Evolutionary conservation across 2,113 vertebrate genomes (phyloP).

Genomic region (Pelmatolapia mariae): DNA sequence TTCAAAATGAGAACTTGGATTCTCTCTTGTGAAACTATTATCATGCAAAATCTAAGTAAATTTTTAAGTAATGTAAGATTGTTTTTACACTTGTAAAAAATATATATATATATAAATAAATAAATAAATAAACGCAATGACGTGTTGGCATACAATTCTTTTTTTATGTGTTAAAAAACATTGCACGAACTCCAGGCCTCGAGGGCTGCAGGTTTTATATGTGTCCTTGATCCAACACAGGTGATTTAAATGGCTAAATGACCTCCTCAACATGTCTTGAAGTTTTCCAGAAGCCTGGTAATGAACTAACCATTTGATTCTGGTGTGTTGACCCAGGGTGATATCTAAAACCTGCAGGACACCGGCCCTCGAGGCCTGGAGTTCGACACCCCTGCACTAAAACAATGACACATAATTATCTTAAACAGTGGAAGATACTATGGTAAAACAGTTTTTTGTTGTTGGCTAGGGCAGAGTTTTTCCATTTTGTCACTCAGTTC

Average conservation of each 20-base stretch:
- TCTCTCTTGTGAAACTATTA: background rate
- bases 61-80: background rate
- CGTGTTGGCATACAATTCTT: background rate
- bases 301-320: background rate
- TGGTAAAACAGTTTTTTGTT: background rate
- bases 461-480: background rate
- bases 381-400: background rate
- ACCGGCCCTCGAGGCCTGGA: accelerated
- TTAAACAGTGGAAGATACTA: background rate
- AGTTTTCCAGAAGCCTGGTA: background rate
- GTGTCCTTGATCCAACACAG: background rate
- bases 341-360: background rate
- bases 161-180: background rate
- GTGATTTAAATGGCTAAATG: background rate
- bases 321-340: background rate
- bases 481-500: background rate
- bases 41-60: background rate
- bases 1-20: background rate
- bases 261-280: background rate
- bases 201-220: background rate
- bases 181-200: background rate
- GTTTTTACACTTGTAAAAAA: background rate
- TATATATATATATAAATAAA: background rate
- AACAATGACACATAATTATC: background rate
- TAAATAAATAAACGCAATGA: background rate